A percentile compares a stretch with the other conserved stretches of the same genome.
These are phyloP conservation scores for Petromus typicus DNA, from an alignment of 2,113 vertebrate genomes.

Conservation along the genomic window DNA sequence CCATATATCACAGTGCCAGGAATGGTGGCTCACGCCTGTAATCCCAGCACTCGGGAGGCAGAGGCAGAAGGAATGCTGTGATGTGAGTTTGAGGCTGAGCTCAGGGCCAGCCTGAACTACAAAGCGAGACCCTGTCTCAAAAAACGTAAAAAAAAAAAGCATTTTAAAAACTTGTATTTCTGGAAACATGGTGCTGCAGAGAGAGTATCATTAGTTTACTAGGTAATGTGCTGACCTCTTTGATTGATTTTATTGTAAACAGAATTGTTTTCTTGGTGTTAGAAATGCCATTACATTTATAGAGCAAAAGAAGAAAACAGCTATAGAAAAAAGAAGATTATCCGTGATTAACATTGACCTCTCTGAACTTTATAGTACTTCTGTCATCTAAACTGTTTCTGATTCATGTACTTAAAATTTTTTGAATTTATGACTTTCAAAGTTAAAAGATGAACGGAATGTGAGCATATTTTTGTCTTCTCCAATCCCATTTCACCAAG, in stretches of 20 bases:
- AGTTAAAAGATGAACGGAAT: not conserved
- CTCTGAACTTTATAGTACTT: not conserved
- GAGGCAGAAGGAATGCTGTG: too few species aligned
- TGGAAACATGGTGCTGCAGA: not conserved
- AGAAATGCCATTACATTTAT: not conserved
- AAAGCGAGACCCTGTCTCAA: too few species aligned
- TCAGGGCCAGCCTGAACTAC: too few species aligned
- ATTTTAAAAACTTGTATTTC: conserved; percentile 29
- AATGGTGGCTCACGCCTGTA: too few species aligned
- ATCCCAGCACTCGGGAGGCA: too few species aligned
- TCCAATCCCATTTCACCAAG: not conserved
- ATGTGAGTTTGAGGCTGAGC: too few species aligned
- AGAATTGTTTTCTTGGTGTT: conserved; percentile 53
- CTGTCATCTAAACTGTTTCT: conserved; percentile 57
- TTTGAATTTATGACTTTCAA: conserved; percentile 63
- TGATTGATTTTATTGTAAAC: conserved; percentile 50
- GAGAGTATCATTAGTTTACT: conserved; percentile 1
- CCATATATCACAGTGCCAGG: too few species aligned
- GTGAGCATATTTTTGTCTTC: not conserved
- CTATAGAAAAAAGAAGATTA: not conserved
- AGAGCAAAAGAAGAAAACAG: conserved; percentile 22
- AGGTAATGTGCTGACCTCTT: conserved; percentile 5
- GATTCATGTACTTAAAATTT: conserved; percentile 62
- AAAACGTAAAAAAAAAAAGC: too few species aligned
- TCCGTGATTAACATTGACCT: not conserved